Evolutionary conservation across 2,113 vertebrate species (phyloP).

Genomic region (Abramis brama): DNA sequence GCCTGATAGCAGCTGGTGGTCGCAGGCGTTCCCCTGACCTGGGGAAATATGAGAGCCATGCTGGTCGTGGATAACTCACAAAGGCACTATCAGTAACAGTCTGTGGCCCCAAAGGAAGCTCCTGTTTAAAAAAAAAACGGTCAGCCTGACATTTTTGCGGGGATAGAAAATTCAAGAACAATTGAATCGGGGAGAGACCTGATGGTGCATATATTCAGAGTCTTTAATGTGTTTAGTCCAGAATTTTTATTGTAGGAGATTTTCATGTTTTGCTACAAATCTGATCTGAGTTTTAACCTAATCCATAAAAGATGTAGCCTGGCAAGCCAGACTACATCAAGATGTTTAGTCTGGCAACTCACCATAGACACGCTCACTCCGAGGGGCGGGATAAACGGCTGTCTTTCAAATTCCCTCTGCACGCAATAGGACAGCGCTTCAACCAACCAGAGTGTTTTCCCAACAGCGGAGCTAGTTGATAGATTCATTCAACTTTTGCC

Average conservation of each 20-base stretch:
- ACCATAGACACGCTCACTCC: no score
- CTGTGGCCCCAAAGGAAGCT: constrained; percentile 46
- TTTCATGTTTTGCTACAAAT: not conserved
- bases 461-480: no score
- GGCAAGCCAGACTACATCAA: no score
- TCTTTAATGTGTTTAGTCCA: not conserved
- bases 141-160: constrained; percentile 38
- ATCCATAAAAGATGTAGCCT: not conserved
- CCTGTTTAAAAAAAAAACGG: constrained; percentile 33
- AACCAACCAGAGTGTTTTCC: no score
- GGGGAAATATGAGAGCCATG: constrained; percentile 33
- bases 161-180: constrained; percentile 44
- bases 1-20: constrained; percentile 31
- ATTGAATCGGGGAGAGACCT: constrained; percentile 25
- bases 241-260: not conserved
- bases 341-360: no score
- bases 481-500: no score
- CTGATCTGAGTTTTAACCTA: not conserved
- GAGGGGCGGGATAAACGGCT: no score
- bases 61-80: constrained; percentile 40
- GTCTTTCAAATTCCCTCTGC: no score
- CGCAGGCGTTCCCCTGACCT: constrained; percentile 34
- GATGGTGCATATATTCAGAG: not conserved
- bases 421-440: no score
- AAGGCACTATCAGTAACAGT: constrained; percentile 42